Evolutionary conservation across 1,140 invertebrate species (phyloP).

Genomic region (Drosophila yakuba): DNA sequence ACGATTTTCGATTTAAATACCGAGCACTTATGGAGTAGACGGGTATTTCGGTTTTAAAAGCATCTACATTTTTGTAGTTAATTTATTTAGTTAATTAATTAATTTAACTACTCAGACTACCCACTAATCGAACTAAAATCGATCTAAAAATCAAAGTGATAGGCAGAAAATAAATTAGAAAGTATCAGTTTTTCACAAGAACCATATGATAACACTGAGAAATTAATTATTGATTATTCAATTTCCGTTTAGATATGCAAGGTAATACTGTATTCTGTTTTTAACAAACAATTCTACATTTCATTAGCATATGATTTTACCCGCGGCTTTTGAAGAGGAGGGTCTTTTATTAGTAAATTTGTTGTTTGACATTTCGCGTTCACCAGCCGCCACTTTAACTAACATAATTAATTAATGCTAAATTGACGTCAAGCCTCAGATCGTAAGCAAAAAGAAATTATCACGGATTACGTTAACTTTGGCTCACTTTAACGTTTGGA

Average conservation of each 20-base stretch:
- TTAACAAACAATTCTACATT: conserved; percentile 1
- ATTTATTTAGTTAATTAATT: background rate
- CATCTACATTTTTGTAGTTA: background rate
- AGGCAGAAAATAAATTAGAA: conserved; percentile 38
- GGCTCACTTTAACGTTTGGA: background rate
- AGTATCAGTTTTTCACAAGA: conserved; percentile 4
- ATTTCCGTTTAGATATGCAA: conserved; percentile 17
- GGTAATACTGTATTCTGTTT: conserved; percentile 13
- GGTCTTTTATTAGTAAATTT: conserved; percentile 59
- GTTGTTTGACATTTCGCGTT: conserved; percentile 61
- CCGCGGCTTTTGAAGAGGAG: conserved; percentile 6
- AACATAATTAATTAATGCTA: conserved; percentile 58
- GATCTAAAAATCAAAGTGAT: background rate
- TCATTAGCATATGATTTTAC: conserved; percentile 49
- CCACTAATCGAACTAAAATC: background rate
- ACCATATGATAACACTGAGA: conserved; percentile 7
- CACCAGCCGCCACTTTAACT: conserved; percentile 26
- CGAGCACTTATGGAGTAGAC: background rate
- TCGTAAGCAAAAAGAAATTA: conserved; percentile 47
- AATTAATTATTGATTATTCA: conserved; percentile 31
- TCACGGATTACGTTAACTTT: background rate
- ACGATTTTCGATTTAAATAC: conserved; percentile 7
- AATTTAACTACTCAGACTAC: background rate
- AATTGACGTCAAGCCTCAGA: conserved; percentile 45
- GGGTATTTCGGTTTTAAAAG: background rate